Base-by-base conservation (phyloP, 1,140 invertebrate species). In the Battus philenor region DNA sequence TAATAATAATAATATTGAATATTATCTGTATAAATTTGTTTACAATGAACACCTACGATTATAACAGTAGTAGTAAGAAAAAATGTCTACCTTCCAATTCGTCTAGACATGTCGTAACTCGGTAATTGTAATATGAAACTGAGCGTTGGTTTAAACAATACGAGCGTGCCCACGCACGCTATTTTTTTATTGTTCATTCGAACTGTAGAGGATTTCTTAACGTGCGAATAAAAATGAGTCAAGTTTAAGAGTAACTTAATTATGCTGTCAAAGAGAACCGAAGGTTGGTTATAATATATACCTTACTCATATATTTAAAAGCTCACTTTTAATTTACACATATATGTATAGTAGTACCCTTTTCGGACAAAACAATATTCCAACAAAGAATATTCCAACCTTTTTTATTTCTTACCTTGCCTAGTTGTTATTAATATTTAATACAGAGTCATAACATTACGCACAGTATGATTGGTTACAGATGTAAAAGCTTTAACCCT, bases 1-100 rank as follows among this genome's bases (percentile, higher is more conserved):
- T n/a, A n/a, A n/a, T n/a, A n/a, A n/a, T n/a, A n/a, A n/a, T n/a
- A n/a, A n/a, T n/a, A n/a, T n/a, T n/a, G n/a, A n/a, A n/a, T n/a
- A n/a, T n/a, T n/a, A 49, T 52, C 43, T 47, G 61, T 53, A 68
- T 64, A 62, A 65, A 68, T 66, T 49, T 52, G 53, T 54, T 59
- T 65, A 53, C 60, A 76, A 70, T 59, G 56, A 54, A 52, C 68
- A 52, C 70, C 73, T 55, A 77, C 70, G 38, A 34, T 13, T 15
- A 11, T 29, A 55, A 47, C 58, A 52, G 57, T 58, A 55, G 59
- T 60, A 47, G 48, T 44, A 52, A 47, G 61, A 71, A 71, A 69
- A 75, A 73, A 65, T 60, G 68, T 70, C 72, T 72, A 54, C 50
- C 56, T 59, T 57, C 53, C 54, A 61, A 67, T 61, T 46, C 32